Evolutionary conservation across 2,113 vertebrate genomes (phyloP).

Genomic region (Gadus chalcogrammus): DNA sequence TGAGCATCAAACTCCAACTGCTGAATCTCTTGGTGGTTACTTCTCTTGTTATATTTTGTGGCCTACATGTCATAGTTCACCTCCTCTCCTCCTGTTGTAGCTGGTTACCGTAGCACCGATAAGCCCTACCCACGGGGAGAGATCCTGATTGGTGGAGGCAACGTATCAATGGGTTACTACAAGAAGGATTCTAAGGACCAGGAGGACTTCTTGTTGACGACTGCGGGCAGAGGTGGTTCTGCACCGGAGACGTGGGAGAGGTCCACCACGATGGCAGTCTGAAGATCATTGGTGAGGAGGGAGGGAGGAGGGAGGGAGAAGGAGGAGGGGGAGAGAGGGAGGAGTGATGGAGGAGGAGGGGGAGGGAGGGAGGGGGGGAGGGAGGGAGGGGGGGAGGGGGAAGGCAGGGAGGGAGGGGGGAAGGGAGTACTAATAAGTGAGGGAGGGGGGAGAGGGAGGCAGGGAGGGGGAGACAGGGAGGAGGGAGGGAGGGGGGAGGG

Average conservation of each 20-base stretch:
- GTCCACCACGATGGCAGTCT: constrained; percentile 90
- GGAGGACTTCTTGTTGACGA: constrained; percentile 85
- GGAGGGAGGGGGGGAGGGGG: no score
- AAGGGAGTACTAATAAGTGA: no score
- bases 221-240: constrained; percentile 92
- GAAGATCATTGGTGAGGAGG: constrained; percentile 89
- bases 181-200: constrained; percentile 80
- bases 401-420: no score
- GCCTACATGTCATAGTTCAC: not conserved
- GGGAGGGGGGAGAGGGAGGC: no score
- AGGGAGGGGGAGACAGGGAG: no score
- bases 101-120: constrained; percentile 87
- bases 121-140: constrained; percentile 89
- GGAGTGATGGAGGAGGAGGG: not conserved
- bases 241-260: constrained; percentile 93
- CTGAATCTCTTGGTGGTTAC: not conserved
- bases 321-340: not conserved
- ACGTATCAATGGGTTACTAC: constrained; percentile 95
- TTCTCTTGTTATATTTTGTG: not conserved
- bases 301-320: not conserved
- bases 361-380: no score
- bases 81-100: constrained; percentile 56
- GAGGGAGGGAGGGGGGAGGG: no score
- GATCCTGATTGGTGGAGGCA: constrained; percentile 90
- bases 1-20: no score